A percentile compares a stretch with the other conserved stretches of the same genome.
phyloP scores from a whole-genome alignment of 2,888 invertebrate species.

The Theretra japonica region DNA sequence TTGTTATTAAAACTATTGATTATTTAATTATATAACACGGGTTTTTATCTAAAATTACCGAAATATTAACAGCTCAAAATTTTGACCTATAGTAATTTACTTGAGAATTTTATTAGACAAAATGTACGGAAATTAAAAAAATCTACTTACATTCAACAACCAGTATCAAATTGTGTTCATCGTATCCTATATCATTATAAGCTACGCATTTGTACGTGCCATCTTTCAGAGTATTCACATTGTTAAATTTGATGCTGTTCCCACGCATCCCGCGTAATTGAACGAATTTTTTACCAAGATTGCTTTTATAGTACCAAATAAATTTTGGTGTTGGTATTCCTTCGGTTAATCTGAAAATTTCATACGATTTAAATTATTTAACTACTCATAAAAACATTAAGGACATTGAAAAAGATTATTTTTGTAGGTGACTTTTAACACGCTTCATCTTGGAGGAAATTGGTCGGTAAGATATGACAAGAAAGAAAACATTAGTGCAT shows the following conservation, averaged over 20 bases:
- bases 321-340: slow-evolving; percentile 10
- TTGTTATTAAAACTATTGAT: too few relatives aligned
- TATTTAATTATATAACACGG: too few relatives aligned
- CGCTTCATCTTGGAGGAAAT: too few relatives aligned
- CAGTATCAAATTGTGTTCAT: neutral
- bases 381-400: too few relatives aligned
- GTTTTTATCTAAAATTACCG: too few relatives aligned
- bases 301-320: neutral
- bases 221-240: neutral
- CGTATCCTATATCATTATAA: neutral
- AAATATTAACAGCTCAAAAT: too few relatives aligned
- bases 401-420: too few relatives aligned
- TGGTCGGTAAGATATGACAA: too few relatives aligned
- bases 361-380: too few relatives aligned
- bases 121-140: neutral
- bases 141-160: slow-evolving; percentile 9
- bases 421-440: too few relatives aligned
- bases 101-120: neutral
- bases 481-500: too few relatives aligned
- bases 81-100: too few relatives aligned
- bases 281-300: neutral
- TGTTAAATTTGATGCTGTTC: neutral
- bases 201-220: slow-evolving; percentile 6
- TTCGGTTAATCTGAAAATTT: neutral
- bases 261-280: neutral